These are phyloP conservation scores for Madoqua kirkii DNA, from an alignment of 2,113 vertebrate genomes.

Conservation along the genomic window DNA sequence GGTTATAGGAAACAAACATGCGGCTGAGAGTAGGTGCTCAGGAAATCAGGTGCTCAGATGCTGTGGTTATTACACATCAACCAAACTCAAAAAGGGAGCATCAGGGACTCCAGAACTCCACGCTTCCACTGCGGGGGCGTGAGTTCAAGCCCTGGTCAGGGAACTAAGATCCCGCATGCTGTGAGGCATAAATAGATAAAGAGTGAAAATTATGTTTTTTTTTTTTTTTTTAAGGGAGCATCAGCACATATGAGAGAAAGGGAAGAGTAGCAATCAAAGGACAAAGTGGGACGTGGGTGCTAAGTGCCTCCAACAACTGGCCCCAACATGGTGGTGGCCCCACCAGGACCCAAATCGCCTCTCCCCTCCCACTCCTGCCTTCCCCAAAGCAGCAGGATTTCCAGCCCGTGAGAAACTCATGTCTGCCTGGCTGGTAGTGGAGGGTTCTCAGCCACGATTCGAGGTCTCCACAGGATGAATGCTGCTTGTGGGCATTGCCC, in stretches of 20 bases:
- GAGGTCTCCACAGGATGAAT: background rate
- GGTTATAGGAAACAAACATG: too few species aligned
- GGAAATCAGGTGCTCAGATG: background rate
- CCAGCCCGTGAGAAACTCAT: background rate
- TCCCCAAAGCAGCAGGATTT: background rate
- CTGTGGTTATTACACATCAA: background rate
- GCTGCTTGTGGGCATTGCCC: background rate
- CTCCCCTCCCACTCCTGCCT: background rate
- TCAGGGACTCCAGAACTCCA: background rate
- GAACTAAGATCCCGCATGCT: background rate
- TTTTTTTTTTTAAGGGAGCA: background rate
- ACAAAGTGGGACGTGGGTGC: accelerated
- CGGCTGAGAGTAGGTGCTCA: background rate
- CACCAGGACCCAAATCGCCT: background rate
- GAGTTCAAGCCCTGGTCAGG: background rate
- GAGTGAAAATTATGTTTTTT: background rate
- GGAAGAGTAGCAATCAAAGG: background rate
- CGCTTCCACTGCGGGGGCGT: accelerated
- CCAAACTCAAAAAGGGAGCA: background rate
- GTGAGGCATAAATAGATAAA: background rate
- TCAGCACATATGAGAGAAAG: background rate
- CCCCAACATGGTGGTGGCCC: background rate
- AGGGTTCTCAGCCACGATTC: background rate
- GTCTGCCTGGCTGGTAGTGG: background rate
- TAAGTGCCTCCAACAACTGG: background rate